Percentiles rank a stretch among this genome's conserved stretches.
Evolutionary conservation across 1,140 invertebrate genomes (phyloP).

Genomic region (Arion vulgaris): DNA sequence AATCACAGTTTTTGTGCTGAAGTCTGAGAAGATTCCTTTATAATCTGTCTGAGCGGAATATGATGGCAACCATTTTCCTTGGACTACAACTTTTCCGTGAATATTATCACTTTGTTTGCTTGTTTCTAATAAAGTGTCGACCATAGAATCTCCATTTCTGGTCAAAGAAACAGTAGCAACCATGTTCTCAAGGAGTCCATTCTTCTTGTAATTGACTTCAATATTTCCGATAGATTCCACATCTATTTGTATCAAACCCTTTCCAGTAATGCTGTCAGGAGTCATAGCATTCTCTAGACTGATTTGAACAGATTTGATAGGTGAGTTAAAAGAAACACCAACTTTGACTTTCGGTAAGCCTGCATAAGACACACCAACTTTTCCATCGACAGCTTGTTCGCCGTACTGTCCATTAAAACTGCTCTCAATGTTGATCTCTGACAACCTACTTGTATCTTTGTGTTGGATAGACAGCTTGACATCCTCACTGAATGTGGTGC

Average conservation of each 20-base stretch:
- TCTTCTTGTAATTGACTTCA: not conserved
- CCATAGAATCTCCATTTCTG: conserved; percentile 1
- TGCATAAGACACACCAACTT: not conserved
- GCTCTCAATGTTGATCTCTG: not conserved
- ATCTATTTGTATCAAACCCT: not conserved
- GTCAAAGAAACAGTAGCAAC: not conserved
- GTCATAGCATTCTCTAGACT: not conserved
- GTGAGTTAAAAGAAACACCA: not conserved
- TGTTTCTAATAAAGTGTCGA: not conserved
- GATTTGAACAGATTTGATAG: not conserved
- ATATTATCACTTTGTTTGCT: not conserved
- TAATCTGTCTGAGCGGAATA: not conserved
- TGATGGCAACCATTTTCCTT: conserved; percentile 12
- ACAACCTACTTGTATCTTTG: not conserved
- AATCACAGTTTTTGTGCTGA: not conserved
- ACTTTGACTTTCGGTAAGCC: not conserved
- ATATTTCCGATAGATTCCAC: conserved; percentile 8
- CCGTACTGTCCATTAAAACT: conserved; percentile 23
- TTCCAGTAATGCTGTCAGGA: conserved; percentile 3
- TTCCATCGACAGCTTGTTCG: not conserved
- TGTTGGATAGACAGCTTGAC: not conserved
- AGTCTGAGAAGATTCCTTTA: not conserved
- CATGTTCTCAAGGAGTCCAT: conserved; percentile 2
- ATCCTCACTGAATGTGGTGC: conserved; percentile 7
- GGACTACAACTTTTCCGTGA: not conserved